phyloP scores from a whole-genome alignment of 1,140 invertebrate species.

The Theocolax elegans region DNA sequence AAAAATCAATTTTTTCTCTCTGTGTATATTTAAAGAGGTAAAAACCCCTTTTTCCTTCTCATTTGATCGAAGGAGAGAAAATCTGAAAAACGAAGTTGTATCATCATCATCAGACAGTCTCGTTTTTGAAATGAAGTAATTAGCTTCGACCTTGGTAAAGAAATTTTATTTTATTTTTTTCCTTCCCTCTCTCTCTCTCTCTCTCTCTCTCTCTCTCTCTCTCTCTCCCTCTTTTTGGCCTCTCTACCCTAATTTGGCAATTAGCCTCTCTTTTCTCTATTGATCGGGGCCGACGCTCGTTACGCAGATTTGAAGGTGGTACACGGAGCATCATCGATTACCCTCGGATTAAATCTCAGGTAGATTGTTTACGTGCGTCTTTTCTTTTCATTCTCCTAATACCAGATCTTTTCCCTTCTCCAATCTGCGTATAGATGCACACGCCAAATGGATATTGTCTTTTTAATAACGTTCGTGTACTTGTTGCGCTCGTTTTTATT shows the following conservation, averaged over 20 bases:
- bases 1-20: no score
- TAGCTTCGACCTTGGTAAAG: slow-evolving; percentile 48
- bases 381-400: not conserved
- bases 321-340: slow-evolving; percentile 38
- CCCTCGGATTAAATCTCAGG: slow-evolving; percentile 37
- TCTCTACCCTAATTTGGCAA: slow-evolving; percentile 49
- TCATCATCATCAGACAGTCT: no score
- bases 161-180: slow-evolving; percentile 39
- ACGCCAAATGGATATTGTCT: slow-evolving; percentile 35
- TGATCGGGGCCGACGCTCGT: slow-evolving; percentile 42
- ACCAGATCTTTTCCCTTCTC: slow-evolving; percentile 14
- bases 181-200: slow-evolving; percentile 19
- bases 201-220: slow-evolving; percentile 28
- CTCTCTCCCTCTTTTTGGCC: slow-evolving; percentile 13
- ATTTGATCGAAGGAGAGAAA: no score
- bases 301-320: slow-evolving; percentile 16
- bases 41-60: no score
- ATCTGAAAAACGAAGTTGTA: no score
- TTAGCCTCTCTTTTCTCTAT: slow-evolving; percentile 48
- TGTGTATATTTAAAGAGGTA: no score
- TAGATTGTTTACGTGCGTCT: slow-evolving; percentile 35
- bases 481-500: not conserved
- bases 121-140: slow-evolving; percentile 60
- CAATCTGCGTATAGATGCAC: slow-evolving; percentile 28
- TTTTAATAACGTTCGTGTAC: slow-evolving; percentile 17